Evolutionary conservation across 2,888 invertebrate species (phyloP).

Genomic region (Reticulitermes lucifugus): DNA sequence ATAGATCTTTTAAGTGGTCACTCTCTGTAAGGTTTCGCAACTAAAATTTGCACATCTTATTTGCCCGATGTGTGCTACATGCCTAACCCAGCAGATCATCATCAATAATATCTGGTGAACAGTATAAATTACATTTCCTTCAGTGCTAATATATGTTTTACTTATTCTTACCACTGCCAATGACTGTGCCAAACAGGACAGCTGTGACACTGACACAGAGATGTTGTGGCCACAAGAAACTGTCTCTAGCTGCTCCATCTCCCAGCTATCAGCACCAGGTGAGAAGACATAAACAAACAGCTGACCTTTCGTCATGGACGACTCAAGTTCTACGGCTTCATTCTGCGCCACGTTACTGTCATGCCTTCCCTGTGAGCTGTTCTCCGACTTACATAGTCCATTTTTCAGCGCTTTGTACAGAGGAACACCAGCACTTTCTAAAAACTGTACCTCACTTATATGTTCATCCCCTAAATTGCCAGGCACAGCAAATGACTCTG

Average conservation of each 20-base stretch:
- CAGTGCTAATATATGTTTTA: no score
- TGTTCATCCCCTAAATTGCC: neutral
- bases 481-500: neutral
- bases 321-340: neutral
- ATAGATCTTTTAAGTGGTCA: no score
- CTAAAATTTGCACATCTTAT: no score
- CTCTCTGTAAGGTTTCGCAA: no score
- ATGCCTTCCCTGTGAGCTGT: neutral
- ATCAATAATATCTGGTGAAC: no score
- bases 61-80: no score
- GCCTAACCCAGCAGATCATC: no score
- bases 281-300: conserved; percentile 40
- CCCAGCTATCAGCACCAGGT: conserved; percentile 12
- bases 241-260: conserved; percentile 11
- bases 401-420: no score
- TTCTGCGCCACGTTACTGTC: neutral
- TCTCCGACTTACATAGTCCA: neutral
- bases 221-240: neutral
- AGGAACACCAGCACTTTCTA: neutral
- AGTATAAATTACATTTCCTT: no score
- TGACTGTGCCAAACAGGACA: neutral
- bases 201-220: neutral
- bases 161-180: neutral
- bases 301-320: neutral
- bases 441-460: neutral